These are phyloP conservation scores for Apodemus sylvaticus DNA, from an alignment of 2,113 vertebrate species.

Conservation along the genomic window DNA sequence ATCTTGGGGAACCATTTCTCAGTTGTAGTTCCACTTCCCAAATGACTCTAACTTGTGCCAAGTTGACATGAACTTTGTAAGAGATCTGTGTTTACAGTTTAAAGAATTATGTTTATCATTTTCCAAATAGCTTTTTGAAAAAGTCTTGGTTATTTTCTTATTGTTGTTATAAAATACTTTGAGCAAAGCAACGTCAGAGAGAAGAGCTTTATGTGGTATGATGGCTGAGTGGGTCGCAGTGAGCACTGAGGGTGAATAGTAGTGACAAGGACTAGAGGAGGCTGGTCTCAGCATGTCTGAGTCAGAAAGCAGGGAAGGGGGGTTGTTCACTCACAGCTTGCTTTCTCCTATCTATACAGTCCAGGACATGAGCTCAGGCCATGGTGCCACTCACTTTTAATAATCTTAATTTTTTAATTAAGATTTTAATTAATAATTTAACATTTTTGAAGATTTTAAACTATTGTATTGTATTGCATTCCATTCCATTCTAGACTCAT, in stretches of 20 bases:
- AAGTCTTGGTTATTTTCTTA: background rate
- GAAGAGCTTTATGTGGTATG: too few species aligned
- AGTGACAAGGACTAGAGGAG: background rate
- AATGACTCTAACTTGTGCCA: background rate
- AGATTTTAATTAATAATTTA: too few species aligned
- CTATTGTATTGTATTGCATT: too few species aligned
- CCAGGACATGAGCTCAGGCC: too few species aligned
- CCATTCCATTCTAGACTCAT: too few species aligned
- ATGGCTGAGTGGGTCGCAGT: background rate
- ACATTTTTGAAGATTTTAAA: background rate
- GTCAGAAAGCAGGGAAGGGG: background rate
- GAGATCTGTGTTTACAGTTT: background rate
- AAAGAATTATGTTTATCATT: background rate
- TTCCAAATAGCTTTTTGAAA: background rate
- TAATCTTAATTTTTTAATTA: background rate
- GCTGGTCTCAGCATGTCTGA: background rate
- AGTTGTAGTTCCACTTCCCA: background rate
- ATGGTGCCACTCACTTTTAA: background rate
- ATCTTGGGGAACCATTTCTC: background rate
- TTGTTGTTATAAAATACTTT: background rate
- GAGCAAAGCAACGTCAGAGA: too few species aligned
- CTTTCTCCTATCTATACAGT: background rate
- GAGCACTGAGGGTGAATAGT: background rate
- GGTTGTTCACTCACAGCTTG: too few species aligned
- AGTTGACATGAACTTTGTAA: background rate